Base-by-base conservation (phyloP, 64 coral and sea anemone species). In the Dendronephthya gigantea region DNA sequence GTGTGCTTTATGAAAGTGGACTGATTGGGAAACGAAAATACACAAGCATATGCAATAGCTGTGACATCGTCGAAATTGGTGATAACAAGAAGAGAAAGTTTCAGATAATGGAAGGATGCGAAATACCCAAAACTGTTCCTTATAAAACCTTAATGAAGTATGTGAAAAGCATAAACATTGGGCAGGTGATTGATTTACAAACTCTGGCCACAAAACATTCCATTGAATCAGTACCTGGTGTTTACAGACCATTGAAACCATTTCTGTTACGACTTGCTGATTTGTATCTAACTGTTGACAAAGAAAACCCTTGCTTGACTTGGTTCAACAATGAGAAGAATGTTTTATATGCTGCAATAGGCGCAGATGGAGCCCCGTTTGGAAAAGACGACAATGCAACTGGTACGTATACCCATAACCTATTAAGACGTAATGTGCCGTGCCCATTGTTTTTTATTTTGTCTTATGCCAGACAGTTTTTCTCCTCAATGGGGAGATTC, bases 1-100 rank as follows among this genome's bases (percentile, higher is more conserved):
- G 84, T 66, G 51, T 66, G 35, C 37, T 86, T 5, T 86, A 68
- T 68, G 84, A 86, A 66, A 55, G 84, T 37, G 84, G 50, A 15
- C 51, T 86, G 12, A 68, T 86, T 36, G 84, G 6, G 2, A 86
- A 68, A n/a, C 65, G 84, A 68, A 86, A 86, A 33, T 86, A 68
- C 51, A 86, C 84, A 22, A 49, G 39, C 4, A 86, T 86, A 16
- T 30, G 84, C 15, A 86, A 86, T 65, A 68, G 84, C 32, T 10
- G 84, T 86, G 84, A 86, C 37, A 62, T 86, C 23, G 33, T 30
- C 9, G 5, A 68, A 86, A 81, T 4, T 31, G 69, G 69, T 1
- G 58, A 66, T 66, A 66, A 66, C 3, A 38, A 38, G 25, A 76
- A 28, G 9, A 76, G 25, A 76, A 28, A 28, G 31, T 28, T 3